Conservation (phyloP, 1,140 invertebrate genomes). For the Penaeus chinensis region DNA sequence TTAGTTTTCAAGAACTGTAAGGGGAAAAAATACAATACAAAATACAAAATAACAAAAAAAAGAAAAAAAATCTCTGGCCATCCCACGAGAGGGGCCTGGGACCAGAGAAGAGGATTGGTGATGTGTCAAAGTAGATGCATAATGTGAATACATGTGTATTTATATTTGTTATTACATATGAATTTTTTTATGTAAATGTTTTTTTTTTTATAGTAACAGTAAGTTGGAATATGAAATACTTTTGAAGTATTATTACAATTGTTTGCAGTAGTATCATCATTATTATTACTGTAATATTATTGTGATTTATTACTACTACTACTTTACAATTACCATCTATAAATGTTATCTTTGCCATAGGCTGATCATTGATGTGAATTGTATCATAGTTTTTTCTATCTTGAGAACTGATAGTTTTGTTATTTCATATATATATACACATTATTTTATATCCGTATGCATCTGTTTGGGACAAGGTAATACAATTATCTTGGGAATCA, state of each 20-base stretch:
- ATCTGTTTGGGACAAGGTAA: conserved; percentile 55
- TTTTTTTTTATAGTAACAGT: conserved; percentile 1
- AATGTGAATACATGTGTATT: conserved; percentile 23
- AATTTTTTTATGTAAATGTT: neutral
- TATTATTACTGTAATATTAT: too few relatives aligned
- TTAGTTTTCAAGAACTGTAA: conserved; percentile 48
- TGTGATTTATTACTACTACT: too few relatives aligned
- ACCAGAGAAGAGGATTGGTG: conserved; percentile 58
- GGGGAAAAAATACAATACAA: conserved; percentile 35
- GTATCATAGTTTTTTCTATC: too few relatives aligned
- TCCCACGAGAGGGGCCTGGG: conserved; percentile 48
- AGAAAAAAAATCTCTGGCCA: conserved; percentile 19
- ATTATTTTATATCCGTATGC: conserved; percentile 47
- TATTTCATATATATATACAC: conserved; percentile 16
- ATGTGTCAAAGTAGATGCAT: conserved; percentile 53
- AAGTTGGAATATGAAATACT: too few relatives aligned
- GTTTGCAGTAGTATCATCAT: too few relatives aligned
- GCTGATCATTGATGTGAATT: too few relatives aligned
- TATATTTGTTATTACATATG: neutral
- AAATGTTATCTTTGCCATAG: too few relatives aligned
- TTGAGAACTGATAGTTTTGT: too few relatives aligned
- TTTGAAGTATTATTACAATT: too few relatives aligned
- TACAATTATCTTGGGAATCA: conserved; percentile 53
- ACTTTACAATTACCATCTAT: too few relatives aligned
- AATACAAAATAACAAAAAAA: conserved; percentile 44